phyloP scores from a whole-genome alignment of 2,113 vertebrate species.

The Neomonachus schauinslandi region DNA sequence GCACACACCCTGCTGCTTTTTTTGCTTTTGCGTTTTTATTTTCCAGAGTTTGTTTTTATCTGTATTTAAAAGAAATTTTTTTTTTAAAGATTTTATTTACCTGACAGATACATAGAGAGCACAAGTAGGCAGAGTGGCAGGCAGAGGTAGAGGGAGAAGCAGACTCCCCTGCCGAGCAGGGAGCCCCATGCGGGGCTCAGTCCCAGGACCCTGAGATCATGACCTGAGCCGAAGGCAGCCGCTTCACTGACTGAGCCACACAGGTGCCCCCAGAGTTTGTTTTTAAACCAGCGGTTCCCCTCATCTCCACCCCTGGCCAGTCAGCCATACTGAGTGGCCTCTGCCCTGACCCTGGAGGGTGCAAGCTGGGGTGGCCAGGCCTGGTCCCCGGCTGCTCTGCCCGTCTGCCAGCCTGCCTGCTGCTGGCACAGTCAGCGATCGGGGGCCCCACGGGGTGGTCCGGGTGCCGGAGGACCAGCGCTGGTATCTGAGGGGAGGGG shows the following conservation, averaged over 20 bases:
- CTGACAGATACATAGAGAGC: no score
- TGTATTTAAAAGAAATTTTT: no score
- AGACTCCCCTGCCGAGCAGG: no score
- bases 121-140: no score
- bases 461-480: no score
- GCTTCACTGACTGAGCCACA: no score
- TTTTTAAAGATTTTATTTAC: no score
- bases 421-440: neutral
- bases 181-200: no score
- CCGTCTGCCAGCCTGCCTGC: accelerated
- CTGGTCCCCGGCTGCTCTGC: neutral
- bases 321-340: neutral
- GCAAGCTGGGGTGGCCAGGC: neutral
- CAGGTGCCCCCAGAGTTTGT: neutral
- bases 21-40: accelerated
- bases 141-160: no score
- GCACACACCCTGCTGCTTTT: accelerated
- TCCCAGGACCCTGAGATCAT: no score
- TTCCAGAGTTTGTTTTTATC: neutral
- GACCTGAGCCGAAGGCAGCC: no score
- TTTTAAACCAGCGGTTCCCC: no score
- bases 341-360: neutral
- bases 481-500: neutral
- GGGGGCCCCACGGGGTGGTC: neutral
- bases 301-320: neutral